Base-by-base conservation (phyloP, 2,888 invertebrate species). In the Galerucella nymphaeae region DNA sequence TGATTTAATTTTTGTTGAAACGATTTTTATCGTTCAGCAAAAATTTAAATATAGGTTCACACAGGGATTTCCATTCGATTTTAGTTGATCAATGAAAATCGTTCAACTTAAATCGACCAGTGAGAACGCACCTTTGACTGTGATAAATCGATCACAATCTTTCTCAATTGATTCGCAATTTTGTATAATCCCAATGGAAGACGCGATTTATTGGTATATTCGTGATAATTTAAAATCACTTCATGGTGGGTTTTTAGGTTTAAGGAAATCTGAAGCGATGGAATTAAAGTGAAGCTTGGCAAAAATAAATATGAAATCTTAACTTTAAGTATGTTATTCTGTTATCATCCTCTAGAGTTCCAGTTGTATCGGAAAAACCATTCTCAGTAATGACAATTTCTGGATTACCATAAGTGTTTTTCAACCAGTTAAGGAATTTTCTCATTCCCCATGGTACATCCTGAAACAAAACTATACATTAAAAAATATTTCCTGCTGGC, bases 251-350 rank as follows among this genome's bases (percentile, higher is more conserved):
- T 30, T 30, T 30, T 30, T 30, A 30, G 6, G 6, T 6, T 23
- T 23, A 3, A 30, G 6, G 30, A 30, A 30, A 30, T 30, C 6
- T 30, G 5, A 38, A 38, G 55, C 10, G 3, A 55, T 16, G 2
- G 30, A 23, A 23, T 11, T 5, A 18, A 10, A 16, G 13, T 18
- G 20, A 2, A 11, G 5, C 13, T 10, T 57, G 13, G n/a, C 18
- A 13, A 9, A 16, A 18, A 38, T 14, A 2, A 16, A 16, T 38
- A 18, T 20, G 6, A 13, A 45, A 50, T 53, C 67, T 73, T 77
- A 84, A 84, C 69, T 77, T 68, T 58, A 78, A 77, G 80, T 88
- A 89, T 1, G 81, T 77, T 10, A 79, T 76, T 70, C 82, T 75
- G 1, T 76, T 69, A 16, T 71, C 67, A 71, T 81, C 81, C 13